Evolutionary conservation across 2,888 invertebrate species (phyloP).

Genomic region (Alloplasta piceator): DNA sequence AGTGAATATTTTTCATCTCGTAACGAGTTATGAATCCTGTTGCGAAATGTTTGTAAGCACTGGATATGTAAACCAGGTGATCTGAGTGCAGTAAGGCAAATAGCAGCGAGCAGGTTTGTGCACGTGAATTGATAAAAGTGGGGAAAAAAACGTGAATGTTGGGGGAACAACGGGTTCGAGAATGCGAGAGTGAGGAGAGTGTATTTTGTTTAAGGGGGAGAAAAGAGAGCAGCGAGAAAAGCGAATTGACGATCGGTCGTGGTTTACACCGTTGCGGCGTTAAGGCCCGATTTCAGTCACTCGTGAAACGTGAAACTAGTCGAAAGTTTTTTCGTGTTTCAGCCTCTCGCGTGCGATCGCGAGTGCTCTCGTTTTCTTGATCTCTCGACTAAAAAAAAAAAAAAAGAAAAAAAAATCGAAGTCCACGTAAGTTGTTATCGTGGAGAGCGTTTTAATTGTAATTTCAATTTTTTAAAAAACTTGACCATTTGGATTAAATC

Average conservation of each 20-base stretch:
- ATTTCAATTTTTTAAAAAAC: too few relatives aligned
- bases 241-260: constrained; percentile 49
- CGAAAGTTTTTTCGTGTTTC: constrained; percentile 65
- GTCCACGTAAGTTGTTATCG: too few relatives aligned
- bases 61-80: constrained; percentile 19
- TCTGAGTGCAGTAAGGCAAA: constrained; percentile 1
- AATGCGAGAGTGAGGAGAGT: not conserved
- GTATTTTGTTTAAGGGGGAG: not conserved
- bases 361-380: constrained; percentile 39
- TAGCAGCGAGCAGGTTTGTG: constrained; percentile 11
- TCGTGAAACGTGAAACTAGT: constrained; percentile 73
- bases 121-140: not conserved
- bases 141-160: constrained; percentile 1
- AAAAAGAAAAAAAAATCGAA: too few relatives aligned
- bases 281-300: constrained; percentile 67
- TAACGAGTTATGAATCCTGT: constrained; percentile 30
- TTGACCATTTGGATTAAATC: too few relatives aligned
- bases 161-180: constrained; percentile 32
- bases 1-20: not conserved
- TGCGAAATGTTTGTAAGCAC: constrained; percentile 10
- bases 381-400: not conserved
- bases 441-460: too few relatives aligned
- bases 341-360: not conserved
- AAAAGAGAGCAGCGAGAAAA: constrained; percentile 13
- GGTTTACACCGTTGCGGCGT: constrained; percentile 38